Percentiles rank a stretch among this genome's conserved stretches.
phyloP scores from a whole-genome alignment of 2,113 vertebrate genomes.

The Hepsetus odoe region DNA sequence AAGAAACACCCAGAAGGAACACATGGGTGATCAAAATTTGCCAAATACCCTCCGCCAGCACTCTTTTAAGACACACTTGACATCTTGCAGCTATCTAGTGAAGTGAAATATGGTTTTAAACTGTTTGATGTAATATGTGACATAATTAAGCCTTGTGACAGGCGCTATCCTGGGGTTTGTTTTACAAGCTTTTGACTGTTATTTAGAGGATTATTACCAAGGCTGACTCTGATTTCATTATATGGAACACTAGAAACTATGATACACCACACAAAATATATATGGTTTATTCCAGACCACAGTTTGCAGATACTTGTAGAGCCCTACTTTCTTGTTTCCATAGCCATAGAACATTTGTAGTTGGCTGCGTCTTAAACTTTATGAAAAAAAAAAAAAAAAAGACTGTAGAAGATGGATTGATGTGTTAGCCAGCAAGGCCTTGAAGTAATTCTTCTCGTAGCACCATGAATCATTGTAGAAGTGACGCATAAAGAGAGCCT shows the following conservation, averaged over 20 bases:
- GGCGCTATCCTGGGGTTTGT: neutral
- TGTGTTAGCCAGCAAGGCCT: neutral
- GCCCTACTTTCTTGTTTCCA: neutral
- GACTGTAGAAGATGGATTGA: neutral
- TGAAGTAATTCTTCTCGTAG: neutral
- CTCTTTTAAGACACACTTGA: constrained; percentile 10
- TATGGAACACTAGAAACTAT: neutral
- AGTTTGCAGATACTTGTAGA: neutral
- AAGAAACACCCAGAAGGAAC: constrained; percentile 43
- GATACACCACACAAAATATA: neutral
- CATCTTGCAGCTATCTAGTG: constrained; percentile 7
- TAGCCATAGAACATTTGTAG: neutral
- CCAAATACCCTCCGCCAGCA: constrained; percentile 11
- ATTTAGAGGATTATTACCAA: constrained; percentile 17
- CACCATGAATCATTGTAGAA: neutral
- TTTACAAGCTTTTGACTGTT: constrained; percentile 1
- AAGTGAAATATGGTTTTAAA: constrained; percentile 24
- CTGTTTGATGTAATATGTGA: constrained; percentile 11
- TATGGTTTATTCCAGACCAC: neutral
- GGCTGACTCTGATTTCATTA: neutral
- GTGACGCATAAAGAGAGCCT: constrained; percentile 4
- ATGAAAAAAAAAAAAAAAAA: too few relatives aligned
- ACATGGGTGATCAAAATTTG: constrained; percentile 38
- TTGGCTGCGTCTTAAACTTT: neutral
- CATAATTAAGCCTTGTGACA: neutral